Evolutionary conservation across 2,113 vertebrate species (phyloP).

Genomic region (Podocnemis expansa): DNA sequence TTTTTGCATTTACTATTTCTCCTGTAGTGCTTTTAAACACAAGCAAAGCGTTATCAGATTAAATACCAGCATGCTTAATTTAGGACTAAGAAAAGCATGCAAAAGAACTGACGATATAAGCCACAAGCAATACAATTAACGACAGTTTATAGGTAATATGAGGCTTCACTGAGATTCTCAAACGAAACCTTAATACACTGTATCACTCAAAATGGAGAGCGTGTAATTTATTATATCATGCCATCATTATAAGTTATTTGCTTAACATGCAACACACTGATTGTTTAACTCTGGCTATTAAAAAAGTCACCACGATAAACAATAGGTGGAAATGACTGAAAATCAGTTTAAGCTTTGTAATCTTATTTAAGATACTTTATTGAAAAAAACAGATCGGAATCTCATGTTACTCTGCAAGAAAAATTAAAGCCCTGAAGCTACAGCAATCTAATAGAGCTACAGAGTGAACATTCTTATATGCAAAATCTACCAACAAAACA

Average conservation of each 20-base stretch:
- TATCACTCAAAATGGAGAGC: slow-evolving; percentile 49
- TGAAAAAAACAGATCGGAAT: slow-evolving; percentile 14
- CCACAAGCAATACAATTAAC: slow-evolving; percentile 25
- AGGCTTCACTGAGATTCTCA: slow-evolving; percentile 14
- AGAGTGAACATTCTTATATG: slow-evolving; percentile 43
- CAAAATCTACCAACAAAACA: slow-evolving; percentile 51
- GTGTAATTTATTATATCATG: slow-evolving; percentile 32
- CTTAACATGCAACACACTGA: slow-evolving; percentile 22
- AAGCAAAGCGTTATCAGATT: slow-evolving; percentile 51
- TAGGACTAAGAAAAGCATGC: neutral
- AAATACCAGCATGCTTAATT: neutral
- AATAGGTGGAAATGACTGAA: neutral
- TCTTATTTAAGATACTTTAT: slow-evolving; percentile 24
- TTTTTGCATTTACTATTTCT: slow-evolving; percentile 12
- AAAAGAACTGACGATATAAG: slow-evolving; percentile 36
- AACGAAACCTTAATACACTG: slow-evolving; percentile 52
- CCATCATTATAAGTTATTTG: slow-evolving; percentile 24
- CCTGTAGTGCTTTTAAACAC: neutral
- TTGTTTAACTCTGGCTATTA: slow-evolving; percentile 63
- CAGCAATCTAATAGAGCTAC: neutral
- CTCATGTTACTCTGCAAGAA: slow-evolving; percentile 8
- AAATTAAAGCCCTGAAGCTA: slow-evolving; percentile 52
- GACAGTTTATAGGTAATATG: slow-evolving; percentile 43
- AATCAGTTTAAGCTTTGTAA: neutral
- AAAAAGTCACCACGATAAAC: slow-evolving; percentile 14